Conservation (phyloP, 2,797 vertebrate species). For the Gallinago nigripennis region DNA sequence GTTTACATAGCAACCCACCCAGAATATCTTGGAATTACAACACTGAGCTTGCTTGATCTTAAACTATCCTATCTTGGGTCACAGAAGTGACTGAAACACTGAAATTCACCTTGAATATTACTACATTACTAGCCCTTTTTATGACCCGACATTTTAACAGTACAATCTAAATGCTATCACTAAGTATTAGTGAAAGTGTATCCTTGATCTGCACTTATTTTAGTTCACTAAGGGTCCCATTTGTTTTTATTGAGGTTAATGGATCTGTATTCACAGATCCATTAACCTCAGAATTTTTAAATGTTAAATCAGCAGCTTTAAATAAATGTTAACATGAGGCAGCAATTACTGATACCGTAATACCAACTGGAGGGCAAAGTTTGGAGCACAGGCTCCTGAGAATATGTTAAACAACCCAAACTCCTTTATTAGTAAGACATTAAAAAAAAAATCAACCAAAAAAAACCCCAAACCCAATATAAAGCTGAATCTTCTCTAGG, state of each 20-base stretch:
- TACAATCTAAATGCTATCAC: slow-evolving; percentile 77
- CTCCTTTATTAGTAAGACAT: slow-evolving; percentile 66
- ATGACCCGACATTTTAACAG: slow-evolving; percentile 80
- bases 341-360: slow-evolving; percentile 80
- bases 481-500: slow-evolving; percentile 54
- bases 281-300: slow-evolving; percentile 84
- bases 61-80: slow-evolving; percentile 60
- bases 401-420: slow-evolving; percentile 72
- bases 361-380: slow-evolving; percentile 79
- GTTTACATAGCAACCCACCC: slow-evolving; percentile 40
- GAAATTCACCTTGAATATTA: slow-evolving; percentile 79
- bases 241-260: slow-evolving; percentile 86
- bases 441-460: not conserved
- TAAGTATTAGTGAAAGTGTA: slow-evolving; percentile 76
- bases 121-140: slow-evolving; percentile 66
- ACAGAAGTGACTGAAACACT: slow-evolving; percentile 45
- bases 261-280: slow-evolving; percentile 77
- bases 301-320: slow-evolving; percentile 86
- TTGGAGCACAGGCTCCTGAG: slow-evolving; percentile 70
- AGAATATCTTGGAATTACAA: slow-evolving; percentile 61
- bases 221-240: slow-evolving; percentile 83
- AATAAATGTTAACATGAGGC: slow-evolving; percentile 82
- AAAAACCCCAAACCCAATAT: not conserved
- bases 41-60: slow-evolving; percentile 56
- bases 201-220: slow-evolving; percentile 80